Evolutionary conservation across 1,140 invertebrate species (phyloP), one percentile per base, ranked within the genome.

Genomic region (Panagrolaimus sp.): DNA sequence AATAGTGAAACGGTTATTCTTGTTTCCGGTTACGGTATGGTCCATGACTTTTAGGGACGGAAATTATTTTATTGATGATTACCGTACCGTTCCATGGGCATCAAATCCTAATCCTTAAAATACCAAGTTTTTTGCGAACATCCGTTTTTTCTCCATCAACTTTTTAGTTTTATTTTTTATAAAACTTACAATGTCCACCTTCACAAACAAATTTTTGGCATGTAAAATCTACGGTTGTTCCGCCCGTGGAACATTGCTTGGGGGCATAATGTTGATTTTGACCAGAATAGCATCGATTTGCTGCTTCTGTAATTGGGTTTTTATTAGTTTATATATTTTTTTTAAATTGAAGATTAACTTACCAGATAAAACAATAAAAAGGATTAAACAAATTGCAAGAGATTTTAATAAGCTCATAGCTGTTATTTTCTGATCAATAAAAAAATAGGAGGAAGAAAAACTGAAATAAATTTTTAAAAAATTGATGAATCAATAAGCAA

Each of bases 181-280:
- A n/a, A 52, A 21, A 43, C 64, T 63, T 68, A 74, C 73, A 73
- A 65, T 69, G 76, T 28, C 73, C 73, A 24, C 73, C 73, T 43
- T 74, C 71, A 43, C 73, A 74, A n/a, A 68, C 63, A 65, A 74
- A 74, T 58, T 73, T 74, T 55, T 74, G 73, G 52, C 73, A 74
- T 38, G 73, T 74, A 55, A 65, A 74, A 10, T 74, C 72, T 17
- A 62, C n/a, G 15, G 44, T 38, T 6, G 62, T 65, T 17, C 58
- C 47, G 21, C 73, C 73, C n/a, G 65, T 32, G 8, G 65, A 70
- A 62, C 73, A 74, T 47, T 74, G 73, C 46, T 74, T 74, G 45
- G 76, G 67, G 10, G 72, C 68, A 64, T 69, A 74, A 21, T 73
- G 71, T 14, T 38, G 43, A 55, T 74, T 74, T 67, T 74, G 73